These are phyloP conservation scores for Xiphophorus couchianus DNA, from an alignment of 2,113 vertebrate species.

Conservation along the genomic window DNA sequence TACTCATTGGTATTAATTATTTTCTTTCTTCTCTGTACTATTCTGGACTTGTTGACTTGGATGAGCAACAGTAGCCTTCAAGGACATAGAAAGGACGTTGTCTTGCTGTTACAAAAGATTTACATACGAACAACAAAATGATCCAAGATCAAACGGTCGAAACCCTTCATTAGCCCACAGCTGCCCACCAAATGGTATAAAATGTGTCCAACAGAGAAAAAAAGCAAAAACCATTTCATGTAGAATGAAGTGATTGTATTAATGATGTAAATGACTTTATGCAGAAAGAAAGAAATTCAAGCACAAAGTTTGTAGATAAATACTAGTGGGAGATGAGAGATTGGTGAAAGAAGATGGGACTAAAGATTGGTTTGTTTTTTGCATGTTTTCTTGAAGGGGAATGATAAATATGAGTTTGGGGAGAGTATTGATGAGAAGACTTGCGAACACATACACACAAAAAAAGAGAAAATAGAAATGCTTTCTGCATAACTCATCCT, in stretches of 20 bases:
- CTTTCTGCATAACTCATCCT: conserved; percentile 54
- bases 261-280: conserved; percentile 63
- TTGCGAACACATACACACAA: conserved; percentile 27
- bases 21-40: conserved; percentile 27
- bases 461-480: conserved; percentile 24
- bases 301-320: conserved; percentile 43
- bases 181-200: conserved; percentile 24
- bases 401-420: conserved; percentile 26
- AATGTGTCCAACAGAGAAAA: conserved; percentile 19
- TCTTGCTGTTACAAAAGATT: conserved; percentile 18
- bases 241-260: conserved; percentile 50
- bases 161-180: conserved; percentile 14
- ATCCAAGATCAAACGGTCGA: conserved; percentile 7
- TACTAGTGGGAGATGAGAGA: conserved; percentile 12
- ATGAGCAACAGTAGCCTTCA: conserved; percentile 21
- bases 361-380: conserved; percentile 54
- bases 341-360: conserved; percentile 16
- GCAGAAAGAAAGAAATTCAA: conserved; percentile 40
- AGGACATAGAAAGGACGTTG: conserved; percentile 11
- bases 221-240: conserved; percentile 15
- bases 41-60: conserved; percentile 30
- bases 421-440: conserved; percentile 31
- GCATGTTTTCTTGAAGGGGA: conserved; percentile 68
- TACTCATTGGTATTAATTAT: conserved; percentile 15
- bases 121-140: conserved; percentile 19